phyloP scores from a whole-genome alignment of 2,888 invertebrate genomes.

The Protophormia terraenovae region DNA sequence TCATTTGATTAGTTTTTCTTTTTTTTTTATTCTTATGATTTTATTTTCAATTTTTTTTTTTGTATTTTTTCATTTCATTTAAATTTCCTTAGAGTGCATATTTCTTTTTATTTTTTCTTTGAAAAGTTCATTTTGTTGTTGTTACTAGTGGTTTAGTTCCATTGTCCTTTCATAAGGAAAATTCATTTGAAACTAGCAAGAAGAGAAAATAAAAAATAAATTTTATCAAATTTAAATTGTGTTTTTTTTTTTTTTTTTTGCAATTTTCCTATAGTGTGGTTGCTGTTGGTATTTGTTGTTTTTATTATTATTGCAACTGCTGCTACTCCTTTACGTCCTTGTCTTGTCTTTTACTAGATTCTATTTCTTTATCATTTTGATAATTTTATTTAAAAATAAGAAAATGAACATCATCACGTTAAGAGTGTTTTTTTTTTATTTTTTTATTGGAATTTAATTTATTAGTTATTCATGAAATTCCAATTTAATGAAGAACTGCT shows the following conservation, averaged over 20 bases:
- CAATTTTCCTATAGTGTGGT: slow-evolving; percentile 23
- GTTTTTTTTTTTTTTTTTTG: not conserved
- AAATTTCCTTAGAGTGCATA: slow-evolving; percentile 72
- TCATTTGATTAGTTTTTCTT: slow-evolving; percentile 67
- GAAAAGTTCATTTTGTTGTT: slow-evolving; percentile 62
- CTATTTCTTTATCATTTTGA: slow-evolving; percentile 26
- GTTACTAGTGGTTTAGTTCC: slow-evolving; percentile 53
- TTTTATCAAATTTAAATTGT: slow-evolving; percentile 66
- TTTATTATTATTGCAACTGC: slow-evolving; percentile 19
- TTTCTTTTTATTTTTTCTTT: slow-evolving; percentile 58
- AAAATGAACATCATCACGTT: slow-evolving; percentile 58
- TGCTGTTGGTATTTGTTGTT: slow-evolving; percentile 29
- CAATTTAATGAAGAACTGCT: slow-evolving; percentile 66
- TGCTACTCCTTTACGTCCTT: slow-evolving; percentile 63
- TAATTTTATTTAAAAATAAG: slow-evolving; percentile 62
- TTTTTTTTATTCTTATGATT: slow-evolving; percentile 47
- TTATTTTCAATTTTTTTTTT: slow-evolving; percentile 33
- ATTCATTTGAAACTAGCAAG: slow-evolving; percentile 13
- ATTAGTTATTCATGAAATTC: slow-evolving; percentile 69
- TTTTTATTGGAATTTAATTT: slow-evolving; percentile 69
- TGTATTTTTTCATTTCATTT: slow-evolving; percentile 67
- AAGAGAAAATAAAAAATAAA: slow-evolving; percentile 17
- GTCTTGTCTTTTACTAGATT: slow-evolving; percentile 48
- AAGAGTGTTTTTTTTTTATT: slow-evolving; percentile 59
- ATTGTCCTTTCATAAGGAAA: slow-evolving; percentile 58